phyloP scores from a whole-genome alignment of 2,888 invertebrate genomes.

The Andrena praecox region DNA sequence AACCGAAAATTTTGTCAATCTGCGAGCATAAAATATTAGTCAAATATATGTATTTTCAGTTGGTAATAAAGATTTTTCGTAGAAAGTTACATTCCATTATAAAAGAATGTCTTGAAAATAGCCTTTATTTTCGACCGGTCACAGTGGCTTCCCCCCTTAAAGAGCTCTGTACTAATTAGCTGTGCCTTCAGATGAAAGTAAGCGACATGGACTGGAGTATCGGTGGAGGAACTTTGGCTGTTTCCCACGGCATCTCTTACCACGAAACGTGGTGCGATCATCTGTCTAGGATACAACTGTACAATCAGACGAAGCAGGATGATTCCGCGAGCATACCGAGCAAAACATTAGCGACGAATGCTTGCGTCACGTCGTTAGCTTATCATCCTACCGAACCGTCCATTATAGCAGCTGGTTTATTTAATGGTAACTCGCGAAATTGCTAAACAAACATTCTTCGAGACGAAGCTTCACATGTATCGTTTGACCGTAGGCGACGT shows the following conservation, averaged over 20 bases:
- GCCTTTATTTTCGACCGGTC: too few relatives aligned
- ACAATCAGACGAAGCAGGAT: constrained; percentile 77
- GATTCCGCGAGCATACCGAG: constrained; percentile 71
- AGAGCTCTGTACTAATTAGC: background rate
- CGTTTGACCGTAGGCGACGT: constrained; percentile 77
- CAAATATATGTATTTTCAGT: too few relatives aligned
- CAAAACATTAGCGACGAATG: constrained; percentile 79
- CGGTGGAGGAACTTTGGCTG: constrained; percentile 80
- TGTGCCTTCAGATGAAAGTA: constrained; percentile 77
- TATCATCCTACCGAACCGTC: constrained; percentile 86
- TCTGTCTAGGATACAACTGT: constrained; percentile 79
- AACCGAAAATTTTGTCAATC: too few relatives aligned
- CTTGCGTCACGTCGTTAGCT: constrained; percentile 84
- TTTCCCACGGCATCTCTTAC: constrained; percentile 75
- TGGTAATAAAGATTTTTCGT: too few relatives aligned
- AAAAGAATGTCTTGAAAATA: too few relatives aligned
- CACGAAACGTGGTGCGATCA: constrained; percentile 83
- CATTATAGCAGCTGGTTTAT: constrained; percentile 85
- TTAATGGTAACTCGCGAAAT: constrained; percentile 75
- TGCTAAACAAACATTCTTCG: background rate
- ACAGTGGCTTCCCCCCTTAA: too few relatives aligned
- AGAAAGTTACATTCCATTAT: too few relatives aligned
- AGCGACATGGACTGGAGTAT: constrained; percentile 81
- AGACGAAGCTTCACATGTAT: background rate
- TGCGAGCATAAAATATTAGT: too few relatives aligned